These are phyloP conservation scores for Peucedramus taeniatus DNA, from an alignment of 2,113 vertebrate genomes.

Conservation along the genomic window DNA sequence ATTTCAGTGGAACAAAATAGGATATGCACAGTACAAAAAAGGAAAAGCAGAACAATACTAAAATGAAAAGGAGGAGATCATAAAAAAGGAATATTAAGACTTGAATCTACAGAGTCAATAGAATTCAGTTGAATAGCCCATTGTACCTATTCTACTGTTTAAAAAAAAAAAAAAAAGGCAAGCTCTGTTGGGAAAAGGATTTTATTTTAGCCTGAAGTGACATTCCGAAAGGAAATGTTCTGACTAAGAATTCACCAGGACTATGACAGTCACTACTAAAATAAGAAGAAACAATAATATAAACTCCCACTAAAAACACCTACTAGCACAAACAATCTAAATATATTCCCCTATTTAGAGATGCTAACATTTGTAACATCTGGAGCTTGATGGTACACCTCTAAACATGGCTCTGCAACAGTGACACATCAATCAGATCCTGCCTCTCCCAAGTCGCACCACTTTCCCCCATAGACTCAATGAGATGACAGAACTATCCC, in stretches of 20 bases:
- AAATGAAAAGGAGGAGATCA: not conserved
- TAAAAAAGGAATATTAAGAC: conserved; percentile 6
- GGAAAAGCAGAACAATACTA: conserved; percentile 9
- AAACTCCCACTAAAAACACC: not conserved
- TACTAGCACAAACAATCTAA: conserved; percentile 23
- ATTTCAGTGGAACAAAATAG: conserved; percentile 23
- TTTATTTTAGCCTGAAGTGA: conserved; percentile 12
- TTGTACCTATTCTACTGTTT: not conserved
- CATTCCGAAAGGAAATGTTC: not conserved
- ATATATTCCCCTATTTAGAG: conserved; percentile 41
- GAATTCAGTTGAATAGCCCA: conserved; percentile 1
- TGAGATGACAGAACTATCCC: not conserved
- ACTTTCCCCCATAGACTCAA: not conserved
- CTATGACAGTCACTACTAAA: not conserved
- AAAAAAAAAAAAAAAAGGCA: not conserved
- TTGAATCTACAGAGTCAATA: not conserved
- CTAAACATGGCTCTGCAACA: not conserved
- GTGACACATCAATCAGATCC: not conserved
- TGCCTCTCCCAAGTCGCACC: not conserved
- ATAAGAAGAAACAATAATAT: not conserved
- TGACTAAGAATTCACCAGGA: not conserved
- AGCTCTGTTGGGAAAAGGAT: not conserved
- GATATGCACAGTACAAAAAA: not conserved
- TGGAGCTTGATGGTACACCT: conserved; percentile 10
- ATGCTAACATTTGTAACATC: conserved; percentile 35